Evolutionary conservation across 2,888 invertebrate species (phyloP), one percentile per base, ranked within the genome.

Genomic region (Dione vanillae): DNA sequence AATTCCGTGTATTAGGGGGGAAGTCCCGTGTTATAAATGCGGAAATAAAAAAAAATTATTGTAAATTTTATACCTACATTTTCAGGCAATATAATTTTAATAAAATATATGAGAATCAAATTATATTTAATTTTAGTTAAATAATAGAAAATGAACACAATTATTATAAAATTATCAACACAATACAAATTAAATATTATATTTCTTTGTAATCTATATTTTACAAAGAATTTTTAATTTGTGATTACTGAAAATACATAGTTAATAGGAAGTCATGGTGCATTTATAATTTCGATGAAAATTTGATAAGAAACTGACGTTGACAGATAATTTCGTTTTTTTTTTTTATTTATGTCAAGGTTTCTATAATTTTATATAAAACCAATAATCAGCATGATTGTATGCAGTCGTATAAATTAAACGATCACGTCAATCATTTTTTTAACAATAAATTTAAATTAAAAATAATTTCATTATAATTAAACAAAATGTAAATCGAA

Each of bases 281-380:
- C 35, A 5, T 35, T 35, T 14, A 54, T 35, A n/a, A 54, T 37
- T 54, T 10, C 54, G 37, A 54, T 37, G 35, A 47, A 47, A 54
- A n/a, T 16, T 10, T n/a, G 54, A 54, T 54, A 54, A 54, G 16
- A 56, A 16, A 56, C 37, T 56, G 37, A 11, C 9, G 56, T 37
- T 40, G n/a, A 56, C 16, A 9, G 37, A 37, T 40, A 40, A 37
- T 37, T 56, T 56, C 37, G 16, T 16, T 16, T n/a, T 1, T 56
- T 37, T 56, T 37, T 56, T 27, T 37, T 16, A 56, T 56, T 56
- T 56, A 40, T 37, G 56, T 16, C 56, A 56, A 56, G 56, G 56
- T 11, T 40, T 7, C 37, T 16, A 10, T 37, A 37, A 56, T 56
- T 37, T 16, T 16, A 56, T 56, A 56, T 40, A 56, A 37, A 56